These are phyloP conservation scores for Tenthredo distinguenda DNA, from an alignment of 2,888 invertebrate species.

Conservation along the genomic window DNA sequence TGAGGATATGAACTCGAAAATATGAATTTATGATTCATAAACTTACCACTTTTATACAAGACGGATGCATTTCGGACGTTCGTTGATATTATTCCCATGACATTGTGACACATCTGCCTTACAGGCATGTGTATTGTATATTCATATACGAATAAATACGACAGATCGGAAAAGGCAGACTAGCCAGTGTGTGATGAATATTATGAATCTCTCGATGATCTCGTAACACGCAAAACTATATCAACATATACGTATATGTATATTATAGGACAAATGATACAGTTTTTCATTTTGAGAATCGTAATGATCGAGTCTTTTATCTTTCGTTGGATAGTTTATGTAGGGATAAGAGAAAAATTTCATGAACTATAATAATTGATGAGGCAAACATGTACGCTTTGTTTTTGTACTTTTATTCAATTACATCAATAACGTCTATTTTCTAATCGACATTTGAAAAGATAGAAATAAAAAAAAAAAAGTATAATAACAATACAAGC, in stretches of 20 bases:
- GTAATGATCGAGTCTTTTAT: not conserved
- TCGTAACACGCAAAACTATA: not conserved
- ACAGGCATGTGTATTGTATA: not conserved
- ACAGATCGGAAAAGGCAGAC: not conserved
- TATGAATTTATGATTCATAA: not conserved
- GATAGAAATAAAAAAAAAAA: not conserved
- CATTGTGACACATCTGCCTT: not conserved
- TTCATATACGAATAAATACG: not conserved
- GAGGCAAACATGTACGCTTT: not conserved
- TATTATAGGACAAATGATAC: not conserved
- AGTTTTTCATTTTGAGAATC: not conserved
- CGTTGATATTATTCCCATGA: not conserved
- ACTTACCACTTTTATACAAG: constrained; percentile 47
- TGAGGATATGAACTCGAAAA: not conserved
- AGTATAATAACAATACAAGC: constrained; percentile 29
- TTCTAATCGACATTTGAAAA: constrained; percentile 40
- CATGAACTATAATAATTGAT: not conserved
- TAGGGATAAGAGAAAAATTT: not conserved
- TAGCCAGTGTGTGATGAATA: not conserved
- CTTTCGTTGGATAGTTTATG: no score
- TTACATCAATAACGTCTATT: constrained; percentile 20
- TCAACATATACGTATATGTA: not conserved
- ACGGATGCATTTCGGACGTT: constrained; percentile 20
- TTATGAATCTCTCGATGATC: not conserved
- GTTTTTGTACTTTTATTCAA: constrained; percentile 48